Evolutionary conservation across 2,113 vertebrate species (phyloP).

Genomic region (Lepisosteus oculatus): DNA sequence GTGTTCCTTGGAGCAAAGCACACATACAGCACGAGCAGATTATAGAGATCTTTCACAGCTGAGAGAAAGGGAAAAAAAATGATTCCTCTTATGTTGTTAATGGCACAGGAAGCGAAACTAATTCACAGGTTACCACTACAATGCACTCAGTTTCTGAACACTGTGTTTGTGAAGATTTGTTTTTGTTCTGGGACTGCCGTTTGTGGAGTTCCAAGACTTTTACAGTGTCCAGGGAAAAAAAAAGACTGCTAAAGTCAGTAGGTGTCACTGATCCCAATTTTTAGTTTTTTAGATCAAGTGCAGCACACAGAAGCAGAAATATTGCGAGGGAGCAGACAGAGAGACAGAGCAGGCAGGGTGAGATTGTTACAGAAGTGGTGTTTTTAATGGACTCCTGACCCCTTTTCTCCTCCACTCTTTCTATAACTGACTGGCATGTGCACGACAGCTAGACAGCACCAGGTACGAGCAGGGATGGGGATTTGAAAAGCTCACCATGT

Average conservation of each 20-base stretch:
- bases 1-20: too few species aligned
- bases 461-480: slow-evolving; percentile 43
- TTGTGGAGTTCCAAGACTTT: slow-evolving; percentile 5
- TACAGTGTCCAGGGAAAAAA: not conserved
- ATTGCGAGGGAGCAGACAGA: not conserved
- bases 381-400: slow-evolving; percentile 43
- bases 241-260: not conserved
- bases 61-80: too few species aligned
- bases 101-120: too few species aligned
- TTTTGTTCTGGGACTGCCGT: not conserved
- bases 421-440: slow-evolving; percentile 22
- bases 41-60: too few species aligned
- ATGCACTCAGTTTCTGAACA: too few species aligned
- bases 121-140: too few species aligned
- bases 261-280: not conserved
- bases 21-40: too few species aligned
- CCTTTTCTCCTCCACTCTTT: slow-evolving; percentile 37
- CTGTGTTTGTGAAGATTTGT: too few species aligned
- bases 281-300: not conserved
- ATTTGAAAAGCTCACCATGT: slow-evolving; percentile 40
- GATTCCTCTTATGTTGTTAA: too few species aligned
- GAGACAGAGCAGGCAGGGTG: slow-evolving; percentile 23
- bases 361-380: slow-evolving; percentile 41
- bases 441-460: slow-evolving; percentile 31
- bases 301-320: slow-evolving; percentile 1